A percentile compares a stretch with the other conserved stretches of the same genome.
These are phyloP conservation scores for Macrobrachium rosenbergii DNA, from an alignment of 1,140 invertebrate species.

Conservation along the genomic window DNA sequence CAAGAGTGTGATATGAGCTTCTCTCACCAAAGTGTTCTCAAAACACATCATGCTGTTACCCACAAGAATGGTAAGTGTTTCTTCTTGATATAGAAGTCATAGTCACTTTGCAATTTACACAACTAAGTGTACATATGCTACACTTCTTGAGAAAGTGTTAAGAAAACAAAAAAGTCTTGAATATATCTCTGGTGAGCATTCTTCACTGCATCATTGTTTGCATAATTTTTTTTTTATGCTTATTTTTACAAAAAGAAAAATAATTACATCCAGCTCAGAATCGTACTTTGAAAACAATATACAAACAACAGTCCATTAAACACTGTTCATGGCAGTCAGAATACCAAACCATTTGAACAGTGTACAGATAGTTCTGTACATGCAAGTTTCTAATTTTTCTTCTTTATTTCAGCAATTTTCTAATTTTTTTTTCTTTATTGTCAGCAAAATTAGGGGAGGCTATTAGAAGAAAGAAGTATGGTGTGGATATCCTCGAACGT, in stretches of 20 bases:
- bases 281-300: no score
- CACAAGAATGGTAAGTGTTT: conserved; percentile 27
- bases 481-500: background rate
- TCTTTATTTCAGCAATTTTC: conserved; percentile 5
- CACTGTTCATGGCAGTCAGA: background rate
- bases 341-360: background rate
- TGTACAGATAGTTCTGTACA: background rate
- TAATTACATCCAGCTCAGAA: no score
- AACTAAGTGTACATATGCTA: no score
- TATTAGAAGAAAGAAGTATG: conserved; percentile 26
- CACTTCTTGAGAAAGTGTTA: no score
- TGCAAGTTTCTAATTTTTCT: background rate
- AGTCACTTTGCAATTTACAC: no score
- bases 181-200: no score
- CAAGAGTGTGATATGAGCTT: conserved; percentile 36
- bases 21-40: conserved; percentile 36
- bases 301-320: no score
- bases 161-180: no score
- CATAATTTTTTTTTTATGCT: no score
- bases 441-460: conserved; percentile 21
- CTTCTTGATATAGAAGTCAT: background rate
- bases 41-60: conserved; percentile 40
- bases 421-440: background rate
- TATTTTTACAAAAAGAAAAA: no score
- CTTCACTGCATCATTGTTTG: no score